Evolutionary conservation across 35 echinoderm and acorn worm genomes (phyloP).

Genomic region (Strongylocentrotus purpuratus): DNA sequence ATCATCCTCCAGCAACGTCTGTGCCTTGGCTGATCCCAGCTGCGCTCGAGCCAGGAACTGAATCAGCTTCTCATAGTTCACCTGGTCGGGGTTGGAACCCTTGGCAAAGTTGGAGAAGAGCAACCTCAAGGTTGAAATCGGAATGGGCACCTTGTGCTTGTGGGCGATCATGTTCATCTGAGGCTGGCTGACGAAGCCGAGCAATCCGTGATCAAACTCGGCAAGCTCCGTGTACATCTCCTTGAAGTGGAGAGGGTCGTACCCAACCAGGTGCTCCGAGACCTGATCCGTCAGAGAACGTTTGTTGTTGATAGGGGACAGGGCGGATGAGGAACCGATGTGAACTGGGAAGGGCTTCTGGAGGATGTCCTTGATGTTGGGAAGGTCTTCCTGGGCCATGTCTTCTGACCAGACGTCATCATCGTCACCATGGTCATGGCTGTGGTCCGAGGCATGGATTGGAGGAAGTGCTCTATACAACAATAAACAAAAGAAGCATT

Average conservation of each 20-base stretch:
- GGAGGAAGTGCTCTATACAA: conserved; percentile 58
- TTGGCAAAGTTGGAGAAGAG: conserved; percentile 93
- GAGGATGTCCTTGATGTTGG: conserved; percentile 42
- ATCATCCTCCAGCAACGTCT: conserved; percentile 87
- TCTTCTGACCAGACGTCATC: neutral
- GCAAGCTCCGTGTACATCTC: conserved; percentile 95
- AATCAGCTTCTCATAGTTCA: conserved; percentile 97
- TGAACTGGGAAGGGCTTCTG: conserved; percentile 9
- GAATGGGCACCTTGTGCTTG: conserved; percentile 73
- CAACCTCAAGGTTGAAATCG: conserved; percentile 71
- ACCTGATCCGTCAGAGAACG: conserved; percentile 73
- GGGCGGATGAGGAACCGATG: conserved; percentile 8
- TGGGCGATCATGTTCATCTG: conserved; percentile 85
- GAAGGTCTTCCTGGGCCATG: neutral
- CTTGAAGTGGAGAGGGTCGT: conserved; percentile 81
- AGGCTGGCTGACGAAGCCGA: conserved; percentile 76
- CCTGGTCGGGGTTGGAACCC: conserved; percentile 72
- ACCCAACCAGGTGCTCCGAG: conserved; percentile 56
- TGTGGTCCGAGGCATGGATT: conserved; percentile 17
- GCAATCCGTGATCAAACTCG: conserved; percentile 85
- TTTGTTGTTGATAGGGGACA: conserved; percentile 52
- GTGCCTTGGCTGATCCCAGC: conserved; percentile 81
- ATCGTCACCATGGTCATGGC: neutral
- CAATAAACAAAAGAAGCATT: neutral
- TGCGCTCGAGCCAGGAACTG: conserved; percentile 92